Evolutionary conservation across 2,888 invertebrate species (phyloP).

Genomic region (Hecatera dysodea): DNA sequence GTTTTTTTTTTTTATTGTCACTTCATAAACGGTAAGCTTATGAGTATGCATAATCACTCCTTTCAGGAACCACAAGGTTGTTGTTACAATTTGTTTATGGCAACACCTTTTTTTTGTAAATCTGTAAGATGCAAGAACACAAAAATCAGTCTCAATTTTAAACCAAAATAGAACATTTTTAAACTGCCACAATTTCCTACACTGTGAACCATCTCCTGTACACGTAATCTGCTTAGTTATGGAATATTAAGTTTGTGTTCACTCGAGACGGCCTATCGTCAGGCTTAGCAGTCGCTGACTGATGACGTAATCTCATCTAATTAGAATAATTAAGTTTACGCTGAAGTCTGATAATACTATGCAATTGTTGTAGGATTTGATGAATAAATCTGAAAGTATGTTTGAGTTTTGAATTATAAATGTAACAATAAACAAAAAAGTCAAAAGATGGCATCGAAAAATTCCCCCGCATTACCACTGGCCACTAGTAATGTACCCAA

Average conservation of each 20-base stretch:
- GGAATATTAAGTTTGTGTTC: constrained; percentile 76
- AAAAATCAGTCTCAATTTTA: not conserved
- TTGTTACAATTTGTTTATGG: too few species aligned
- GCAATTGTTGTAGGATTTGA: constrained; percentile 42
- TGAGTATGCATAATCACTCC: too few species aligned
- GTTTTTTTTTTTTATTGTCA: too few species aligned
- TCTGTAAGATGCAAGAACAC: too few species aligned
- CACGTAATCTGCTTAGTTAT: constrained; percentile 76
- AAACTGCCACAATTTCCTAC: constrained; percentile 15
- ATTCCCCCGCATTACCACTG: too few species aligned
- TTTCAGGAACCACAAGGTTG: too few species aligned
- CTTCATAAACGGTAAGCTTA: too few species aligned
- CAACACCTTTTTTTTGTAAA: too few species aligned
- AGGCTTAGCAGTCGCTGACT: constrained; percentile 59
- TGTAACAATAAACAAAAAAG: too few species aligned
- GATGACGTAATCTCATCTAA: constrained; percentile 66
- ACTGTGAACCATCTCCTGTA: constrained; percentile 62
- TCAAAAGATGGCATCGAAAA: too few species aligned
- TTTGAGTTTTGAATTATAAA: not conserved
- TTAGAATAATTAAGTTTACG: constrained; percentile 63
- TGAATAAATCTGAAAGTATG: constrained; percentile 25
- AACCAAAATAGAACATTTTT: not conserved
- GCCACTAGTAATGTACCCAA: too few species aligned
- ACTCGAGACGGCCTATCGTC: constrained; percentile 67
- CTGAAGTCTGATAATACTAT: constrained; percentile 33